Base-by-base conservation (phyloP, 2,113 vertebrate genomes). In the Corvus moneduloides region DNA sequence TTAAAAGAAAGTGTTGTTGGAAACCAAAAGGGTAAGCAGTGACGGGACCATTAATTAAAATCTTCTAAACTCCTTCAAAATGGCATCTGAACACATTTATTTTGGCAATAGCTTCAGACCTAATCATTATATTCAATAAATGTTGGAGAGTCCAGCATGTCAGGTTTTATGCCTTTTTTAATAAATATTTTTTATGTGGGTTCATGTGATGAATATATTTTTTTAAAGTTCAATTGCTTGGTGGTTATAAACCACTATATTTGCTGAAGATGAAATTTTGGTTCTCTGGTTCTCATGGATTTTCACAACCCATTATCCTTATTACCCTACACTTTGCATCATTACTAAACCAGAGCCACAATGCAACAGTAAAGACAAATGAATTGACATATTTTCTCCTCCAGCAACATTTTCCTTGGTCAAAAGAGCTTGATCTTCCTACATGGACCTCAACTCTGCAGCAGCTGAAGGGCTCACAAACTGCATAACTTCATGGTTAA, bases 1-100 rank as follows among this genome's bases (percentile, higher is more conserved):
- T 93, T 96, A 96, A 87, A 97, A 96, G 69, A 91, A 93, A 71
- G 71, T 80, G 28, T 15, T 90, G 67, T 75, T 89, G 69, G 73
- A 92, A 93, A 89, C 20, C 69, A 61, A 62, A 90, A 93, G 68
- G 32, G 69, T 90, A 89, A 93, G 30, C 49, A 68, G 44, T 43
- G 32, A 94, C 21, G 16, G 32, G 10, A 43, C 8, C 9, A n/a
- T 51, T 86, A 94, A 87, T 56, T 84, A 89, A 71, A 84, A 68
- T 41, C 8, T 64, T 71, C 76, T 72, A 19, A 71, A 68, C 8
- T 52, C 14, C 20, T 93, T 26, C 16, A 64, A 64, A 84, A 89
- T 72, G 1, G 0, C 19, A 51, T 44, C 41, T 78, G 32, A 84
- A 62, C 6, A 15, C 44, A 83, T 69, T 64, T 51, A 30, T 48